Conservation (phyloP, 2,888 invertebrate genomes). For the Tipula confusa region DNA sequence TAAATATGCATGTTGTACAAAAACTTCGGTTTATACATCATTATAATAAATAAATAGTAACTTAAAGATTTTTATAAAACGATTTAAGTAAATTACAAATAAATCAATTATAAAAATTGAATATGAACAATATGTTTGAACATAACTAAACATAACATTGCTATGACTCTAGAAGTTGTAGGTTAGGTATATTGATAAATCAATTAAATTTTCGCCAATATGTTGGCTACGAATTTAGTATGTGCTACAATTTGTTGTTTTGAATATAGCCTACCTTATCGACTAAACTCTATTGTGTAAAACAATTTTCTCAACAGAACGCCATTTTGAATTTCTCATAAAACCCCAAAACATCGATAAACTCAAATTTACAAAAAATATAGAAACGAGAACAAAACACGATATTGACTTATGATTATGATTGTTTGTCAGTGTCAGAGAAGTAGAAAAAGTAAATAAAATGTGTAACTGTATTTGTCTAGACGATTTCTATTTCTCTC, state of each 20-base stretch:
- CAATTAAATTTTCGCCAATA: not conserved
- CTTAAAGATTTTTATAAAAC: too few relatives aligned
- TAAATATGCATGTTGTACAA: too few relatives aligned
- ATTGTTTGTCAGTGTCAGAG: not conserved
- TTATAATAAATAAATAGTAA: too few relatives aligned
- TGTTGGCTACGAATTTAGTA: not conserved
- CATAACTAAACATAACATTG: too few relatives aligned
- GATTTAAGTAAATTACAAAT: too few relatives aligned
- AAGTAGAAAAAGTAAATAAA: conserved; percentile 4
- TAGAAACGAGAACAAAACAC: not conserved
- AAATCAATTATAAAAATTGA: too few relatives aligned
- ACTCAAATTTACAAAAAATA: not conserved
- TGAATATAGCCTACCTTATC: not conserved
- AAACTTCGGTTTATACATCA: too few relatives aligned
- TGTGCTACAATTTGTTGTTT: not conserved
- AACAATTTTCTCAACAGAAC: not conserved
- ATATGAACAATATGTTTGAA: too few relatives aligned
- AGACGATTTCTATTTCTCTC: conserved; percentile 5
- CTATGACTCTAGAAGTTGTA: too few relatives aligned
- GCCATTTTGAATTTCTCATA: not conserved
- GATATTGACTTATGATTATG: conserved; percentile 3
- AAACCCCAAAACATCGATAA: not conserved
- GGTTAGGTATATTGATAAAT: too few relatives aligned
- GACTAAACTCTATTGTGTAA: not conserved
- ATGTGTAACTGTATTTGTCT: conserved; percentile 21